Conservation (phyloP, 2,113 vertebrate species). For the Proteles cristata region DNA sequence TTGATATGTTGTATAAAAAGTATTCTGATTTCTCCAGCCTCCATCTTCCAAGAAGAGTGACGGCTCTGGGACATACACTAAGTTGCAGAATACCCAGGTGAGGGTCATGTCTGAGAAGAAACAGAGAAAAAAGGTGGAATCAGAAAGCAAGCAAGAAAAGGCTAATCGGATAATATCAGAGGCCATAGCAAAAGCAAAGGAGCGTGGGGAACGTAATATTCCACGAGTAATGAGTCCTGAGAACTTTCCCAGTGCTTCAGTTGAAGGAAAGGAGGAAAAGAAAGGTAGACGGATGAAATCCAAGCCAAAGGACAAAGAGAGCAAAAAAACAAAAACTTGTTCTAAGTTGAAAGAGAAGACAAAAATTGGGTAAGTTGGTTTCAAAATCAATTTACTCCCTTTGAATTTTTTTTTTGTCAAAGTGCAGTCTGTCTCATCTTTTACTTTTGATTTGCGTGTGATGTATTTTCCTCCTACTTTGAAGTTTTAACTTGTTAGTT, state of each 20-base stretch:
- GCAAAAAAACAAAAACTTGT: constrained; percentile 91
- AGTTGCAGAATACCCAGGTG: constrained; percentile 95
- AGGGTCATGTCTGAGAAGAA: constrained; percentile 91
- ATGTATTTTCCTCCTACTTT: background rate
- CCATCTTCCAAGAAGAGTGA: constrained; percentile 97
- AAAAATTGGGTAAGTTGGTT: constrained; percentile 94
- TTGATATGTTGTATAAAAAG: constrained; percentile 62
- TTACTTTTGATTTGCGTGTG: constrained; percentile 31
- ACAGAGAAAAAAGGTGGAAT: constrained; percentile 92
- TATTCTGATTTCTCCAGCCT: constrained; percentile 81
- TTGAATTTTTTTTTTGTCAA: constrained; percentile 58
- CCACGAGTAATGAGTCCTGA: constrained; percentile 98
- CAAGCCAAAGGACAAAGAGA: constrained; percentile 93
- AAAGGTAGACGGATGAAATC: constrained; percentile 91
- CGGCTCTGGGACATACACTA: constrained; percentile 92
- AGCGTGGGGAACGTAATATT: constrained; percentile 98
- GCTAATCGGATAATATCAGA: constrained; percentile 99
- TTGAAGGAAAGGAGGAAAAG: constrained; percentile 91
- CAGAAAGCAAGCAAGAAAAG: constrained; percentile 98
- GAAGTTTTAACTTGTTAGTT: constrained; percentile 20
- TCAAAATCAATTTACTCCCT: constrained; percentile 45
- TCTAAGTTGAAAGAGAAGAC: constrained; percentile 96
- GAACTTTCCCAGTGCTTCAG: constrained; percentile 95
- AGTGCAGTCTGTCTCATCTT: constrained; percentile 57
- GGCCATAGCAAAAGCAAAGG: constrained; percentile 96